These are phyloP conservation scores for Cheilinus undulatus DNA, from an alignment of 2,113 vertebrate species.

Conservation along the genomic window DNA sequence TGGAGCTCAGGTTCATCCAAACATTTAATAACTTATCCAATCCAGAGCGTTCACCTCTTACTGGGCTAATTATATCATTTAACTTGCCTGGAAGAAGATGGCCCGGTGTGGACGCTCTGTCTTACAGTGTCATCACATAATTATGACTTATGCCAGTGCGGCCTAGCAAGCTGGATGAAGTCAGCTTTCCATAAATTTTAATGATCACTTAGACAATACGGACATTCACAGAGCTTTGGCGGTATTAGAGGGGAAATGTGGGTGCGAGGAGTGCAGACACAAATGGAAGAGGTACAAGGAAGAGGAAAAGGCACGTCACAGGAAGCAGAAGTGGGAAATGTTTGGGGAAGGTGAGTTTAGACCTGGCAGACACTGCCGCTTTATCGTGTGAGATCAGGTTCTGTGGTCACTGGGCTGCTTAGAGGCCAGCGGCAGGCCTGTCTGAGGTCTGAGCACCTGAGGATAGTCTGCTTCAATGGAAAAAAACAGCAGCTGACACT, in stretches of 20 bases:
- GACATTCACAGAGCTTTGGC: conserved; percentile 62
- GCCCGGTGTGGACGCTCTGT: conserved; percentile 59
- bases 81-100: conserved; percentile 71
- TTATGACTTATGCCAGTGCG: conserved; percentile 83
- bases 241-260: conserved; percentile 65
- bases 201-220: conserved; percentile 80
- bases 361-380: conserved; percentile 40
- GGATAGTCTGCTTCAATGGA: conserved; percentile 72
- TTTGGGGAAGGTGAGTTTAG: conserved; percentile 59
- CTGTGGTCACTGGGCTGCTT: conserved; percentile 66
- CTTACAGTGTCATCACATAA: conserved; percentile 81
- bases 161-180: conserved; percentile 81
- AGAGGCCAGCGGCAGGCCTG: conserved; percentile 68
- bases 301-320: neutral
- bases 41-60: conserved; percentile 78
- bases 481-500: conserved; percentile 82
- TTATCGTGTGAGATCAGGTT: conserved; percentile 73
- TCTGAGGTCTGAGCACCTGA: conserved; percentile 72
- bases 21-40: conserved; percentile 85
- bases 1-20: conserved; percentile 83
- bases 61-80: conserved; percentile 83
- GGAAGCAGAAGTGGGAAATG: conserved; percentile 9
- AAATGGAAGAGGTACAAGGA: conserved; percentile 8
- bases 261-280: conserved; percentile 36
- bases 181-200: conserved; percentile 83